Conservation (phyloP, 2,888 invertebrate genomes). For the Tenodera sinensis region DNA sequence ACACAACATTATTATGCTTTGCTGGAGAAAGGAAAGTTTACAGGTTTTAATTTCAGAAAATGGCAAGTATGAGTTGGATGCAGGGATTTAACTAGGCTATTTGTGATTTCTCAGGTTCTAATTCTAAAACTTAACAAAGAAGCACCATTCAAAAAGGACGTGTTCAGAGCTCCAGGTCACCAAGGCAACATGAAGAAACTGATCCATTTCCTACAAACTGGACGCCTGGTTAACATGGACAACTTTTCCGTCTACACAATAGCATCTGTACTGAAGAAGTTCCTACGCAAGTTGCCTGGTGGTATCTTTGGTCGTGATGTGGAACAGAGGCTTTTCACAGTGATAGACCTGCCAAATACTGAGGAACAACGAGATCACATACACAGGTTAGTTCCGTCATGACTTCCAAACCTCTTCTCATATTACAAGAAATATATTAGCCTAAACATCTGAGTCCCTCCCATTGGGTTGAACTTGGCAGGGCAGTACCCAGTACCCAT, state of each 20-base stretch:
- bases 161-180: conserved; percentile 92
- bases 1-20: too few relatives aligned
- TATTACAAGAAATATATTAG: too few relatives aligned
- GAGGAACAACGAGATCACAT: conserved; percentile 87
- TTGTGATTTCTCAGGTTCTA: conserved; percentile 59
- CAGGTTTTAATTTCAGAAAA: too few relatives aligned
- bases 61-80: too few relatives aligned
- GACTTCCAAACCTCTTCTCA: too few relatives aligned
- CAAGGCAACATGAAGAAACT: conserved; percentile 93
- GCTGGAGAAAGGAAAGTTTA: too few relatives aligned
- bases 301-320: conserved; percentile 92
- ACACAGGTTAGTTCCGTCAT: conserved; percentile 57
- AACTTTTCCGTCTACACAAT: conserved; percentile 97
- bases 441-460: too few relatives aligned
- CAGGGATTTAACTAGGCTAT: conserved; percentile 33
- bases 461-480: too few relatives aligned
- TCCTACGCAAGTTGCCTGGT: conserved; percentile 92
- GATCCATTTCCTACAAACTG: conserved; percentile 78
- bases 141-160: conserved; percentile 88
- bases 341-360: conserved; percentile 78
- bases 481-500: too few relatives aligned
- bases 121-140: conserved; percentile 92
- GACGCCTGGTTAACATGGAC: conserved; percentile 85
- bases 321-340: conserved; percentile 84
- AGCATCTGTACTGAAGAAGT: conserved; percentile 96